A percentile compares a stretch with the other conserved stretches of the same genome.
Conservation (phyloP, 1,140 invertebrate species). For the Drosophila busckii region DNA sequence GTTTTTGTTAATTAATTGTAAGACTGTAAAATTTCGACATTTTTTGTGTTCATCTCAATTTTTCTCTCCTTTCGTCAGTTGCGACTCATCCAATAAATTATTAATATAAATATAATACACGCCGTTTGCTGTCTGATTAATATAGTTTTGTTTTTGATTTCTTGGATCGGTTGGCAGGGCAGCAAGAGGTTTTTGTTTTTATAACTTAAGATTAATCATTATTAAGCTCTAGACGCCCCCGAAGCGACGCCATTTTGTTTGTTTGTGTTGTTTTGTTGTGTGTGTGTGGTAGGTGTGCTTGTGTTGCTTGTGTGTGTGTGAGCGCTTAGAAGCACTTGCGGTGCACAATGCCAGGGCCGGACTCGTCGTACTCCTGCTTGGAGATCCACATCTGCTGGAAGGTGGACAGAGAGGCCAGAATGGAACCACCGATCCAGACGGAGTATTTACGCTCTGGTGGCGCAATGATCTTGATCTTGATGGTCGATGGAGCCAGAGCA, state of each 20-base stretch:
- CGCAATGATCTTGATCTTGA: constrained; percentile 97
- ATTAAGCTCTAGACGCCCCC: constrained; percentile 51
- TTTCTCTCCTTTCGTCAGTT: constrained; percentile 48
- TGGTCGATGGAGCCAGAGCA: constrained; percentile 90
- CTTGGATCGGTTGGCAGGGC: constrained; percentile 52
- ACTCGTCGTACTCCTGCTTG: constrained; percentile 97
- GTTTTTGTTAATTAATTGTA: constrained; percentile 66
- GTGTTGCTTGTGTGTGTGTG: not conserved
- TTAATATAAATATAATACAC: constrained; percentile 73
- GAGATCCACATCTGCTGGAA: constrained; percentile 98
- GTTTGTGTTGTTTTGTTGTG: constrained; percentile 27
- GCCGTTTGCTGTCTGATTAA: constrained; percentile 49
- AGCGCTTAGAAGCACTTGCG: constrained; percentile 95
- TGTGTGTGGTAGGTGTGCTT: constrained; percentile 10
- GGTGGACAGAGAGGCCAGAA: constrained; percentile 90
- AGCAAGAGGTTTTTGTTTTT: constrained; percentile 70
- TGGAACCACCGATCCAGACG: constrained; percentile 94
- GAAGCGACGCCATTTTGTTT: constrained; percentile 37
- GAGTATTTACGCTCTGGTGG: constrained; percentile 96
- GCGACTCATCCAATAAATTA: constrained; percentile 68
- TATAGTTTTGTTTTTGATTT: constrained; percentile 20
- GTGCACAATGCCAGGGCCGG: constrained; percentile 95
- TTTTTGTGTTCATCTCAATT: constrained; percentile 58
- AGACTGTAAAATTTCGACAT: constrained; percentile 66
- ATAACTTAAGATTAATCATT: constrained; percentile 66